phyloP scores from a whole-genome alignment of 2,888 invertebrate species.

The Epirrita christyi region DNA sequence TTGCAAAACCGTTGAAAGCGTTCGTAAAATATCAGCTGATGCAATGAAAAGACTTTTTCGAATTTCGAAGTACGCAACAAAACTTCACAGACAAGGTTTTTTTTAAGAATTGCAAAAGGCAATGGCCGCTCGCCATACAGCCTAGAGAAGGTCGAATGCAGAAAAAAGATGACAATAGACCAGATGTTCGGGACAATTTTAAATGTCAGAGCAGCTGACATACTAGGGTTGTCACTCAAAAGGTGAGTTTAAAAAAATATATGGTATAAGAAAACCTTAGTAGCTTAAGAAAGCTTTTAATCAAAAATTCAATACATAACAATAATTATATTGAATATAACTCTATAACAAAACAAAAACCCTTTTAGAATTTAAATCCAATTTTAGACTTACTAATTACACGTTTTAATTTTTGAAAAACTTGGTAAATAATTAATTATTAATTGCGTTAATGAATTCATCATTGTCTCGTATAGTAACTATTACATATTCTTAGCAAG shows the following conservation, averaged over 20 bases:
- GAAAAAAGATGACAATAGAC: constrained; percentile 43
- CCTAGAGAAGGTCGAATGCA: constrained; percentile 44
- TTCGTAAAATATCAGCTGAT: constrained; percentile 9
- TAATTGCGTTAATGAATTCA: too few species aligned
- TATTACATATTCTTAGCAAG: too few species aligned
- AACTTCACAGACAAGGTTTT: constrained; percentile 17
- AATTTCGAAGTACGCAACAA: constrained; percentile 5
- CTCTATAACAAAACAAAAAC: too few species aligned
- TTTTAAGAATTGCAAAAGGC: constrained; percentile 13
- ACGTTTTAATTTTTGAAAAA: too few species aligned
- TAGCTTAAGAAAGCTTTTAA: too few species aligned
- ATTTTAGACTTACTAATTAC: too few species aligned
- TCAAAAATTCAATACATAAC: too few species aligned
- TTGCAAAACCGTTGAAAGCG: constrained; percentile 18
- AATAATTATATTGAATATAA: too few species aligned
- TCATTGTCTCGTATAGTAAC: too few species aligned
- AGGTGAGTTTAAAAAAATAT: constrained; percentile 5
- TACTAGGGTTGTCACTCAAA: constrained; percentile 43
- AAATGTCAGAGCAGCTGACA: constrained; percentile 51
- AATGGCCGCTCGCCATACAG: constrained; percentile 28
- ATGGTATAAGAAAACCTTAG: too few species aligned
- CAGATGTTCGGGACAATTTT: constrained; percentile 48
- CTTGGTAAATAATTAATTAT: too few species aligned
- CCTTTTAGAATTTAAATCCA: too few species aligned
- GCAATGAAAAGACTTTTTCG: constrained; percentile 14